A percentile compares a stretch with the other conserved stretches of the same genome.
phyloP scores from a whole-genome alignment of 1,140 invertebrate species.

The Bombus confusus region DNA sequence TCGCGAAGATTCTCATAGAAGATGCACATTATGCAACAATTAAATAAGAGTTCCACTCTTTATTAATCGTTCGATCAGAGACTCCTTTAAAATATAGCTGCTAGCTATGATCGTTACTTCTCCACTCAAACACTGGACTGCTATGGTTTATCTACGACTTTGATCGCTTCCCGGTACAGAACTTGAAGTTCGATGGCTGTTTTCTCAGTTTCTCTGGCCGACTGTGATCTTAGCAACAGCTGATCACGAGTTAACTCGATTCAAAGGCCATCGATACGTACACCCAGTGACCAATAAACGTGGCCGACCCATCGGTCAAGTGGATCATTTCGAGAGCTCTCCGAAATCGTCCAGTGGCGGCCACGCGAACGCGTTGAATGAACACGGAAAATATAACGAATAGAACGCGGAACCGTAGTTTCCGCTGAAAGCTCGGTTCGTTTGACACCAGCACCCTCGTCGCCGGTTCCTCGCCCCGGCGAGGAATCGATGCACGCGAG shows the following conservation, averaged over 20 bases:
- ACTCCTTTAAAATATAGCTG: background rate
- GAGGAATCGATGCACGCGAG: background rate
- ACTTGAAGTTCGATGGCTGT: background rate
- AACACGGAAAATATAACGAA: conserved; percentile 49
- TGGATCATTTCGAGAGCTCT: conserved; percentile 44
- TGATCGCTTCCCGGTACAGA: background rate
- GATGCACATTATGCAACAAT: background rate
- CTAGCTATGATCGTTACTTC: background rate
- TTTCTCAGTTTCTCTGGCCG: background rate
- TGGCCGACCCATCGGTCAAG: background rate
- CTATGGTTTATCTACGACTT: background rate
- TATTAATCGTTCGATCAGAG: background rate
- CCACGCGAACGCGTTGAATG: background rate
- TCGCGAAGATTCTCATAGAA: background rate
- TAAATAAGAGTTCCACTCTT: background rate
- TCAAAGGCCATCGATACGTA: conserved; percentile 36
- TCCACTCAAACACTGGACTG: background rate
- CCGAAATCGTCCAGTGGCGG: background rate
- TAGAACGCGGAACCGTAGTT: background rate
- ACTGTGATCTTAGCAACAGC: conserved; percentile 14
- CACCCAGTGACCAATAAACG: conserved; percentile 49
- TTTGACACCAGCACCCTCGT: background rate
- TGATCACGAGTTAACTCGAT: background rate
- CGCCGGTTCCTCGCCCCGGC: background rate
- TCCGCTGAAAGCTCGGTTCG: conserved; percentile 20